phyloP scores from a whole-genome alignment of 2,888 invertebrate genomes.

The Thera britannica region DNA sequence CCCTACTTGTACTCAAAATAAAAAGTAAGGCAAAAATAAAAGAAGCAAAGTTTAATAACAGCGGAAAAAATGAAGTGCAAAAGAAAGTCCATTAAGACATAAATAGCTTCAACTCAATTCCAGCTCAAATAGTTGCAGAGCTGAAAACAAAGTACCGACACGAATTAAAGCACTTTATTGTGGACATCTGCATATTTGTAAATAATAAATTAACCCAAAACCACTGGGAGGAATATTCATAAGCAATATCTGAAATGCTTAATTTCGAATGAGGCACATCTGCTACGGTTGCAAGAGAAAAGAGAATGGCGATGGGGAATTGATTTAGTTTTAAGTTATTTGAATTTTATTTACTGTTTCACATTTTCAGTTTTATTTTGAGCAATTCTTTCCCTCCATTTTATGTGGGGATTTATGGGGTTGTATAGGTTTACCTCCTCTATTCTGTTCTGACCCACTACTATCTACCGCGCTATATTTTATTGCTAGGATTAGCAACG shows the following conservation, averaged over 20 bases:
- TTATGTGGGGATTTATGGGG: no score
- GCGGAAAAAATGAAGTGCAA: constrained; percentile 6
- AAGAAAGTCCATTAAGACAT: constrained; percentile 20
- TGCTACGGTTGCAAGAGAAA: constrained; percentile 21
- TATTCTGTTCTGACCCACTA: no score
- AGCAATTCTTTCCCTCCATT: no score
- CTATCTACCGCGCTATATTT: no score
- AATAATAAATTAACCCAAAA: constrained; percentile 50
- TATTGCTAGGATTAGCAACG: no score
- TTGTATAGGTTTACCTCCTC: no score
- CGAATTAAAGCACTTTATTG: constrained; percentile 36
- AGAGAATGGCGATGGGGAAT: constrained; percentile 9
- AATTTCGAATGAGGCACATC: constrained; percentile 50
- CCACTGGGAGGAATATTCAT: constrained; percentile 49
- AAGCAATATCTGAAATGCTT: constrained; percentile 58
- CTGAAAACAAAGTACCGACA: constrained; percentile 13
- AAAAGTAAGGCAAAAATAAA: no score
- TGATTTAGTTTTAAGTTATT: neutral
- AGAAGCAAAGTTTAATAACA: neutral
- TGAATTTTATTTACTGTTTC: no score
- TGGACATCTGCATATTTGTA: constrained; percentile 46
- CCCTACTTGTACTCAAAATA: no score
- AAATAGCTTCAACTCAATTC: constrained; percentile 16
- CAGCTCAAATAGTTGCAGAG: constrained; percentile 8
- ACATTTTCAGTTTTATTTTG: no score